A percentile compares a stretch with the other conserved stretches of the same genome.
These are phyloP conservation scores for Pseudachorutes palmiensis DNA, from an alignment of 1,140 invertebrate genomes.

Conservation along the genomic window DNA sequence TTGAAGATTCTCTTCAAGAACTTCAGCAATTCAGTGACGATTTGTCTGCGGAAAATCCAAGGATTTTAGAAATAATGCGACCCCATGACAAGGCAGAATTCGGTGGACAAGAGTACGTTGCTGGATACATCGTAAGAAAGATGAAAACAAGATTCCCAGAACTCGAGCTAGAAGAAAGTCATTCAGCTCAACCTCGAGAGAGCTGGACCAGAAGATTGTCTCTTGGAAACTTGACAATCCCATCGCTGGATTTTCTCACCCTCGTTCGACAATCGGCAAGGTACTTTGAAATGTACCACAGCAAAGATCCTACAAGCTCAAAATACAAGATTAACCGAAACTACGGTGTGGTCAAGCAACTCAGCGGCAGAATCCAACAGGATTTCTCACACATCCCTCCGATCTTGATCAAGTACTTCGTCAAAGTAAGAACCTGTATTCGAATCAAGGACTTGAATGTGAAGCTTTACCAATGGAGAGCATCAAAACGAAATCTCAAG, in stretches of 20 bases:
- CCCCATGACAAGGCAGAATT: neutral
- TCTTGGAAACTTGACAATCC: neutral
- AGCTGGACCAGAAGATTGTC: neutral
- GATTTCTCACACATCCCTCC: neutral
- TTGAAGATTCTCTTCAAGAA: neutral
- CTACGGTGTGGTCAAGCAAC: neutral
- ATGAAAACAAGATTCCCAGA: neutral
- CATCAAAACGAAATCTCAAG: neutral
- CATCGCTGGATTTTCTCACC: neutral
- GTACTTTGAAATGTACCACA: neutral
- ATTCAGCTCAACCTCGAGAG: neutral
- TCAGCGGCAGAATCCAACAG: neutral
- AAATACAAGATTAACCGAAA: neutral
- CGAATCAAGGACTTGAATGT: neutral
- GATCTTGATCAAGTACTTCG: neutral
- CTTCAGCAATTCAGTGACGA: neutral
- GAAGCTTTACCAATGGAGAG: neutral
- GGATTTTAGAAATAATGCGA: neutral
- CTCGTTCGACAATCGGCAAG: neutral
- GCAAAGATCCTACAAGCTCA: neutral
- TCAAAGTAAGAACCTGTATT: neutral
- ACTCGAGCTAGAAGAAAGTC: neutral
- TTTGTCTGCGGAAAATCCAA: neutral
- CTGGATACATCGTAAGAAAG: neutral
- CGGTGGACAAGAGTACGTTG: constrained; percentile 1